Base-by-base conservation (phyloP, 2,888 invertebrate species). In the Drosophila tripunctata region DNA sequence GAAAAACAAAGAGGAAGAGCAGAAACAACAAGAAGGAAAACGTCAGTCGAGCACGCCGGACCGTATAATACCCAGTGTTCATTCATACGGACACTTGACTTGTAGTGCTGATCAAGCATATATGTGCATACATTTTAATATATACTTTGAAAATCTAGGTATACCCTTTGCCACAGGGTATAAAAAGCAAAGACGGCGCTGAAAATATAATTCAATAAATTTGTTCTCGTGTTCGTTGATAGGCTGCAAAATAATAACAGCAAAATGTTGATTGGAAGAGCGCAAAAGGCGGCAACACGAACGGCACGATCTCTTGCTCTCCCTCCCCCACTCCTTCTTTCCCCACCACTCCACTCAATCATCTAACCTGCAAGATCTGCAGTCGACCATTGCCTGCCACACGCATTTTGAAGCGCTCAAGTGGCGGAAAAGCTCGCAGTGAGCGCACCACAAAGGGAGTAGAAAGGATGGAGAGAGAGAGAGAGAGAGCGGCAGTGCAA, bases 151-250 rank as follows among this genome's bases (percentile, higher is more conserved):
- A n/a, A n/a, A n/a, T n/a, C n/a, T n/a, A n/a, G n/a, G n/a, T n/a
- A n/a, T n/a, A n/a, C n/a, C n/a, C n/a, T n/a, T n/a, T n/a, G n/a
- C n/a, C n/a, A n/a, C n/a, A n/a, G n/a, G n/a, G n/a, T n/a, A n/a
- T n/a, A n/a, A n/a, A n/a, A n/a, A n/a, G n/a, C 27, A 10, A 33
- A 40, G 31, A 38, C 61, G 61, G 47, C 67, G 69, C 68, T 66
- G 75, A 72, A 65, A 78, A 64, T 65, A 84, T 78, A 84, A 81
- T 83, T 83, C 75, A 81, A 83, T 87, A 76, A 81, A 67, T 71
- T 72, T 62, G 48, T 21, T 27, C 10, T 27, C 27, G 55, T 41
- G 54, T 30, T 38, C 56, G 78, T 60, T 75, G 83, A 76, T 76
- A 65, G 77, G 71, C 74, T 66, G 73, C 58, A 66, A 74, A 79